Conservation (phyloP, 2,113 vertebrate genomes). For the Pluvialis apricaria region DNA sequence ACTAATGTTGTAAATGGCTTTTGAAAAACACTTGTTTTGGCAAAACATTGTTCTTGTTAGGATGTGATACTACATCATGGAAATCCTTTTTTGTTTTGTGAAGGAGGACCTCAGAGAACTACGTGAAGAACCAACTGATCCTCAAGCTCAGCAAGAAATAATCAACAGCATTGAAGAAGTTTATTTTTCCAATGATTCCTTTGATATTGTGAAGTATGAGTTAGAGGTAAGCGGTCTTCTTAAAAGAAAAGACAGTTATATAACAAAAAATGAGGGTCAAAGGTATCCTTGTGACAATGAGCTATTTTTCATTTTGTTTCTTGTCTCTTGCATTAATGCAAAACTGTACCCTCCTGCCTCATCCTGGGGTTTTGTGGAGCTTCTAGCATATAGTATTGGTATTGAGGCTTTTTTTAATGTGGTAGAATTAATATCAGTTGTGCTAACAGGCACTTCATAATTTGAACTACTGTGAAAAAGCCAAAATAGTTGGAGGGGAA, state of each 20-base stretch:
- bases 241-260: not conserved
- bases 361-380: not conserved
- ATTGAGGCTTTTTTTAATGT: not conserved
- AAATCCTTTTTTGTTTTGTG: conserved; percentile 21
- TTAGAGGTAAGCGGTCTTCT: conserved; percentile 84
- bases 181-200: conserved; percentile 94
- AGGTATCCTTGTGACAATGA: not conserved
- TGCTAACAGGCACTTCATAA: not conserved
- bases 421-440: not conserved
- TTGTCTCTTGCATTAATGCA: not conserved
- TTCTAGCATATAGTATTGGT: not conserved
- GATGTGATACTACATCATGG: not conserved
- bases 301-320: not conserved
- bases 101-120: conserved; percentile 93
- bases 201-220: conserved; percentile 94
- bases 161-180: conserved; percentile 96
- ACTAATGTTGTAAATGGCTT: not conserved
- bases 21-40: not conserved
- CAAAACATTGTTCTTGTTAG: not conserved
- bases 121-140: conserved; percentile 89
- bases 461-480: not conserved
- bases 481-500: not conserved
- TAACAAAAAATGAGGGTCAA: not conserved
- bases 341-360: not conserved
- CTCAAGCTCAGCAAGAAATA: conserved; percentile 94